Evolutionary conservation across 2,888 invertebrate genomes (phyloP).

Genomic region (Schizaphis graminum): DNA sequence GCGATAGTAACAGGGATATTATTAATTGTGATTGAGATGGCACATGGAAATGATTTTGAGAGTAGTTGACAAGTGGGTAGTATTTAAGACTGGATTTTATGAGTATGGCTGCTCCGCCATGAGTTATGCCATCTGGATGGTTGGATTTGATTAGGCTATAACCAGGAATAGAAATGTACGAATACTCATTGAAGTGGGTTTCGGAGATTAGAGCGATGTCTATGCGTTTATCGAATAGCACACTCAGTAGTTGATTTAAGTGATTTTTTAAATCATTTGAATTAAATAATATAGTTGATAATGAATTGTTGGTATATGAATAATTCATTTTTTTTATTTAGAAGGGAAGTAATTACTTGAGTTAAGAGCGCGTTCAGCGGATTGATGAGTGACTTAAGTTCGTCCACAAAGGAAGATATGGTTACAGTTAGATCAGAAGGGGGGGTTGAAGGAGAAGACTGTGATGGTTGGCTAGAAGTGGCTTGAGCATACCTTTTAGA

Average conservation of each 20-base stretch:
- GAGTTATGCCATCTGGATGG: background rate
- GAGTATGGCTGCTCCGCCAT: background rate
- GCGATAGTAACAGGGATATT: background rate
- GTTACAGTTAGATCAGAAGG: background rate
- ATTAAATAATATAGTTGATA: too few relatives aligned
- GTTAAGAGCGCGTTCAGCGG: too few relatives aligned
- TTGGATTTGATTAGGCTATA: background rate
- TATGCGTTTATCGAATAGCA: background rate
- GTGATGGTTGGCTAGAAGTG: background rate
- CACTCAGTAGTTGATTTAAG: background rate
- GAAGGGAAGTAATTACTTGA: too few relatives aligned
- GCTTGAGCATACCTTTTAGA: background rate
- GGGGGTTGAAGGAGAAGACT: background rate
- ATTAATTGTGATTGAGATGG: background rate
- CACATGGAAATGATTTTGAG: background rate
- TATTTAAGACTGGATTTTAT: background rate
- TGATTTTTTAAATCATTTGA: background rate
- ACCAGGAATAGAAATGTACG: background rate
- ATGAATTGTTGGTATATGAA: too few relatives aligned
- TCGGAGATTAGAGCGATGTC: constrained; percentile 7
- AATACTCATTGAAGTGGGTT: background rate
- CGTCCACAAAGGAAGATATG: background rate
- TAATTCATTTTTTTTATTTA: too few relatives aligned
- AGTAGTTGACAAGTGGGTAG: background rate
- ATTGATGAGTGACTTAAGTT: background rate